Evolutionary conservation across 2,797 vertebrate species (phyloP), one percentile per base, ranked within the genome.

Genomic region (Ibycter americanus): DNA sequence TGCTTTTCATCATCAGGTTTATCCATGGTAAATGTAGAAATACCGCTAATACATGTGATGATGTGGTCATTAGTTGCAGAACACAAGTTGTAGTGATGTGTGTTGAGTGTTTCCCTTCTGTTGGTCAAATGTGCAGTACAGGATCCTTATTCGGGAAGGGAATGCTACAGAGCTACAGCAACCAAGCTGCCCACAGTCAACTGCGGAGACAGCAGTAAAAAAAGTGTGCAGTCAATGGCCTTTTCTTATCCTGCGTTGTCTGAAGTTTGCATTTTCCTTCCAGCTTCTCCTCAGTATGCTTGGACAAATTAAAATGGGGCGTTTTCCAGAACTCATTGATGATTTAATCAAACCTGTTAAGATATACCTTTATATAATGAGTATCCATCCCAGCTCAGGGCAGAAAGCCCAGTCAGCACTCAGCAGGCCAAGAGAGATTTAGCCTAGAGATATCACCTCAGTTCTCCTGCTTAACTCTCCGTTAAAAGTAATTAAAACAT

Each of bases 401-500:
- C 94, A 92, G 68, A 70, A 87, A 88, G 95, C 96, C 77, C 89
- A 92, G 95, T 67, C 95, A 83, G 90, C 72, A 15, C 77, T 83
- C 49, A 61, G 89, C 83, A 90, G 92, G 89, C 92, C 62, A 49
- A 26, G 90, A 36, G 89, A 94, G 77, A 87, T 92, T 83, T 40
- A 86, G 70, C 92, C 93, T 81, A 31, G 74, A 94, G 91, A 81
- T 91, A 95, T 0, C 91, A 92, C 82, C 78, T 83, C 21, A 2
- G 42, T 89, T 92, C 59, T 95, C 26, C 71, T 84, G 38, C 78
- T 79, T 81, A 62, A 29, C 71, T 74, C 19, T 38, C 51, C 72
- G 63, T 26, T 95, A 29, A 78, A 91, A 95, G 85, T 90, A 86
- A 96, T 96, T 94, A 96, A 96, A 96, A 74, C 56, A 29, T 55